Evolutionary conservation across 2,113 vertebrate genomes (phyloP).

Genomic region (Solenodon paradoxus): DNA sequence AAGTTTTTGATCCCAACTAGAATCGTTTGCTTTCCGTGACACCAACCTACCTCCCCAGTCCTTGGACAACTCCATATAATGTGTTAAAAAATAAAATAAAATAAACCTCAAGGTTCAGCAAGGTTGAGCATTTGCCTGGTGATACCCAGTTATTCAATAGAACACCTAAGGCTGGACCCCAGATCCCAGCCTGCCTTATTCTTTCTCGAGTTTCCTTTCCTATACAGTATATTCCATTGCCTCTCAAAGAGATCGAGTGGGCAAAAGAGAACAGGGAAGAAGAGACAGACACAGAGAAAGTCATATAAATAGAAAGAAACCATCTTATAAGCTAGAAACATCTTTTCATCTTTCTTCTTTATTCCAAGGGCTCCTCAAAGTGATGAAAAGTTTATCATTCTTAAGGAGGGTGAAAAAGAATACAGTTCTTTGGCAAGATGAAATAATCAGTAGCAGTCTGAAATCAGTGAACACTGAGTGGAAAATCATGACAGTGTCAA

Average conservation of each 20-base stretch:
- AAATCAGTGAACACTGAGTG: neutral
- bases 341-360: neutral
- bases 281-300: neutral
- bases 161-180: neutral
- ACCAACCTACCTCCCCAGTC: neutral
- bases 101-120: neutral
- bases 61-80: too few species aligned
- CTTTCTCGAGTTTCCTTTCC: neutral
- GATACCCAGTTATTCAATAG: neutral
- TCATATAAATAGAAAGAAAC: neutral
- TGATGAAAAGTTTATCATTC: slow-evolving; percentile 42
- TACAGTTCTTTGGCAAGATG: slow-evolving; percentile 8
- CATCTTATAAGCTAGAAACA: neutral
- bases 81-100: too few species aligned
- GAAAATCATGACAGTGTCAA: neutral
- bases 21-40: neutral
- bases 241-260: neutral
- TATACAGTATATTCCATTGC: fast-evolving
- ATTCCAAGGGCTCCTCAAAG: neutral
- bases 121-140: neutral
- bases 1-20: neutral
- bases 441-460: neutral
- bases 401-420: slow-evolving; percentile 1
- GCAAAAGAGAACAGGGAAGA: neutral
- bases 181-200: neutral